Conservation (phyloP, 2,113 vertebrate species). For the Gymnorhina tibicen region DNA sequence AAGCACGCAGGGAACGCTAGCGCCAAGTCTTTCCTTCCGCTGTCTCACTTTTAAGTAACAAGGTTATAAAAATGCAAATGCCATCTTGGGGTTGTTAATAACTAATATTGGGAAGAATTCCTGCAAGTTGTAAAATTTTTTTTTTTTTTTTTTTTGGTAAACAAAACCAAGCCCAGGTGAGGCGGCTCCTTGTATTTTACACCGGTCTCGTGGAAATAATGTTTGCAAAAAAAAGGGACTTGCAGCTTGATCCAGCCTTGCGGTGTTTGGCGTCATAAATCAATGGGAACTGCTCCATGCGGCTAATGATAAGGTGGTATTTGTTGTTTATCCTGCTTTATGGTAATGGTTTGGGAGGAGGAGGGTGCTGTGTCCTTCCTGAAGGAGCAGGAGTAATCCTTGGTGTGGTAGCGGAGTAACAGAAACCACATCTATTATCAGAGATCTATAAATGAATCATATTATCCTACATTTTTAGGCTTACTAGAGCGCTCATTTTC, state of each 20-base stretch:
- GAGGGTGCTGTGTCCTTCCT: constrained; percentile 50
- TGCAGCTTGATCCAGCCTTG: neutral
- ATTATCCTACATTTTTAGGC: constrained; percentile 44
- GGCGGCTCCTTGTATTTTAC: neutral
- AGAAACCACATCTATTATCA: constrained; percentile 54
- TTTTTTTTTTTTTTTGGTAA: neutral
- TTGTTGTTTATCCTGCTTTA: constrained; percentile 57
- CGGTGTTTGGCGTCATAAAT: constrained; percentile 51
- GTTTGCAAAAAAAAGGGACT: neutral
- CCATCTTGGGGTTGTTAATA: constrained; percentile 54
- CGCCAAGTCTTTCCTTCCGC: constrained; percentile 40
- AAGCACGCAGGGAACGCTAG: constrained; percentile 45
- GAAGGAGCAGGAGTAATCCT: constrained; percentile 41
- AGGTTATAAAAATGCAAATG: constrained; percentile 71
- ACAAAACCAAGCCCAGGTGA: neutral
- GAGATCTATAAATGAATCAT: constrained; percentile 53
- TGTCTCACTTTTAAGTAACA: constrained; percentile 64
- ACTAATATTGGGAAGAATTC: constrained; percentile 39
- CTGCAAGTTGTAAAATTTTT: constrained; percentile 36
- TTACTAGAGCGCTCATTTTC: constrained; percentile 61
- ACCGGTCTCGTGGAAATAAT: neutral
- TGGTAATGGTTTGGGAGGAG: constrained; percentile 49
- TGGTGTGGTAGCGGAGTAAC: constrained; percentile 30
- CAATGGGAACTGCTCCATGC: constrained; percentile 34
- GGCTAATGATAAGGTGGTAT: constrained; percentile 30